These are phyloP conservation scores for Stenodema calcarata DNA, from an alignment of 2,888 invertebrate species.

Conservation along the genomic window DNA sequence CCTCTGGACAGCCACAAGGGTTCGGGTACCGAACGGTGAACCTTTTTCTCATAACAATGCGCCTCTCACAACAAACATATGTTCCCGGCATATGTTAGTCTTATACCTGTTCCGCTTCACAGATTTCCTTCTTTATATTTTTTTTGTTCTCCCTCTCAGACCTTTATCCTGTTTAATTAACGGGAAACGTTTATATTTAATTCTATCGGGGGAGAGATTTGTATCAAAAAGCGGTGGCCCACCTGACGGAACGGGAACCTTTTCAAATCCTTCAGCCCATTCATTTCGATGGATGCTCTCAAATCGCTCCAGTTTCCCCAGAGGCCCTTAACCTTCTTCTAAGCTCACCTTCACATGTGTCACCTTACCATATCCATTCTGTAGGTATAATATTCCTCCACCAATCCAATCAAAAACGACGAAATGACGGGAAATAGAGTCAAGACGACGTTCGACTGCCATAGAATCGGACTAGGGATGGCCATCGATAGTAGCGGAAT, in stretches of 20 bases:
- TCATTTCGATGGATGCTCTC: too few species aligned
- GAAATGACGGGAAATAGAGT: too few species aligned
- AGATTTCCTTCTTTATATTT: background rate
- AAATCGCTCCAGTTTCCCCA: too few species aligned
- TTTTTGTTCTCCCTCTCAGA: background rate
- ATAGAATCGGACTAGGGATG: too few species aligned
- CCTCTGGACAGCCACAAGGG: background rate
- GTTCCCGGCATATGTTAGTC: constrained; percentile 15
- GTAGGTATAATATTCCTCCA: too few species aligned
- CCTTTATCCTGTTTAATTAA: constrained; percentile 34
- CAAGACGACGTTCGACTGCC: too few species aligned
- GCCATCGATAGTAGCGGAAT: too few species aligned
- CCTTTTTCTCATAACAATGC: background rate
- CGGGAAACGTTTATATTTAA: constrained; percentile 38
- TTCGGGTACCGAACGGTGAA: too few species aligned
- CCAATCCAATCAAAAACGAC: too few species aligned
- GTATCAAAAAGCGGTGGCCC: background rate
- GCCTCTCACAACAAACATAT: constrained; percentile 7
- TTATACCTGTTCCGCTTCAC: constrained; percentile 23
- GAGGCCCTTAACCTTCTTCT: too few species aligned
- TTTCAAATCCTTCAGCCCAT: background rate
- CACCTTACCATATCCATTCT: too few species aligned
- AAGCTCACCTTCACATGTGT: too few species aligned
- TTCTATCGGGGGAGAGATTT: background rate
- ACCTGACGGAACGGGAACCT: background rate